Percentiles rank a stretch among this genome's conserved stretches.
These are phyloP conservation scores for Rhaphigaster nebulosa DNA, from an alignment of 2,888 invertebrate genomes.

Conservation along the genomic window DNA sequence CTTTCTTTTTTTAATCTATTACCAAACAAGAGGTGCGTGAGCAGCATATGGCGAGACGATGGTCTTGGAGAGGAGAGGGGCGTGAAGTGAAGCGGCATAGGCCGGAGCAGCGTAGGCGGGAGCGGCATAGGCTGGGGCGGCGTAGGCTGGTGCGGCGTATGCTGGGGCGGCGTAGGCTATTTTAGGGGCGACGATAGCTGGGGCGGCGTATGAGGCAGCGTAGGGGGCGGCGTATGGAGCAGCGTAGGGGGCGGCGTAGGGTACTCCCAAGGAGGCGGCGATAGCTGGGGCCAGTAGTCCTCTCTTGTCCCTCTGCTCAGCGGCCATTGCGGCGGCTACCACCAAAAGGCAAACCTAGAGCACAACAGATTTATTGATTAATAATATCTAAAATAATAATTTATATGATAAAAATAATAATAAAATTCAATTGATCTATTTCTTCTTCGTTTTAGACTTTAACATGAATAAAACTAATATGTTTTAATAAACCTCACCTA, in stretches of 20 bases:
- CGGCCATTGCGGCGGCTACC: slow-evolving; percentile 47
- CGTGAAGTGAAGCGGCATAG: neutral
- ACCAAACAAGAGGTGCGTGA: slow-evolving; percentile 50
- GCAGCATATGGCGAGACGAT: slow-evolving; percentile 11
- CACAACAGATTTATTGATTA: neutral
- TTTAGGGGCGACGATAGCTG: neutral
- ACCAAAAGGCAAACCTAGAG: slow-evolving; percentile 42
- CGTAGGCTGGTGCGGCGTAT: slow-evolving; percentile 1
- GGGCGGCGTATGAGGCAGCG: neutral
- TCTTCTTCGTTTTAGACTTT: no score
- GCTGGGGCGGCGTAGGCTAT: neutral
- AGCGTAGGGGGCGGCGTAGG: neutral
- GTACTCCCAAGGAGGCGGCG: neutral
- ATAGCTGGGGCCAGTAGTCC: slow-evolving; percentile 32
- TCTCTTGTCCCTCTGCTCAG: slow-evolving; percentile 52
- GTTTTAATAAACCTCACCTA: no score
- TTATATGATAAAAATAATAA: no score
- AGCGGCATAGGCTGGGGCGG: slow-evolving; percentile 19
- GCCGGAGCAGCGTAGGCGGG: neutral
- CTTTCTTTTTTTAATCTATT: neutral
- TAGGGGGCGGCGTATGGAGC: neutral
- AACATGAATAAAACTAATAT: no score
- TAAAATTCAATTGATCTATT: no score
- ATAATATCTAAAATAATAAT: neutral
- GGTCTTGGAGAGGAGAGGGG: slow-evolving; percentile 34